These are phyloP conservation scores for Oreonectes daqikongensis DNA, from an alignment of 2,797 vertebrate genomes.

Conservation along the genomic window DNA sequence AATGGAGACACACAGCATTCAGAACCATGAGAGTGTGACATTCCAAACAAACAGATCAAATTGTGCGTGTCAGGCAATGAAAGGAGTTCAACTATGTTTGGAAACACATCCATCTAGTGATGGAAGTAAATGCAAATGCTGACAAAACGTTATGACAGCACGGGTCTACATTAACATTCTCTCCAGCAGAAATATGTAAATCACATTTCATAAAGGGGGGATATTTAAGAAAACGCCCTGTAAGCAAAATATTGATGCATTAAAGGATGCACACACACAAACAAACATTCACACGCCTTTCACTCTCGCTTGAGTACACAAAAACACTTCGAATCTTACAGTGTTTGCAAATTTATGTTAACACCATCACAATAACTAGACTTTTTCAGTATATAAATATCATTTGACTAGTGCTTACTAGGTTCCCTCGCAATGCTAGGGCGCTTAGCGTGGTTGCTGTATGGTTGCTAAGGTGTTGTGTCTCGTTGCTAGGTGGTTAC, in stretches of 20 bases:
- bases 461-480: background rate
- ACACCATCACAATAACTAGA: background rate
- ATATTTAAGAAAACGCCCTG: constrained; percentile 39
- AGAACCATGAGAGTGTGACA: background rate
- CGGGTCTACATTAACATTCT: constrained; percentile 34
- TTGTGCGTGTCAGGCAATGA: background rate
- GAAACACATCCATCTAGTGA: constrained; percentile 23
- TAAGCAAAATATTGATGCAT: constrained; percentile 41
- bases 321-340: background rate
- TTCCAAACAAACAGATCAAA: constrained; percentile 16
- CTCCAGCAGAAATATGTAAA: constrained; percentile 47
- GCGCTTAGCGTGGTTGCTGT: background rate
- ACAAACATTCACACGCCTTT: background rate
- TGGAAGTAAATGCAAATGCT: constrained; percentile 30
- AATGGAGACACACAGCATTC: background rate
- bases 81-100: constrained; percentile 17
- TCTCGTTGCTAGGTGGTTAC: background rate
- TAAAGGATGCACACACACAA: constrained; percentile 13
- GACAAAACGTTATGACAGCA: constrained; percentile 43
- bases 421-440: background rate
- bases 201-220: constrained; percentile 37
- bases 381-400: background rate
- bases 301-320: background rate
- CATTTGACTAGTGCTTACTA: background rate
- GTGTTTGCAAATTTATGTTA: background rate